These are phyloP conservation scores for Eidolon helvum DNA, from an alignment of 2,113 vertebrate species.

Conservation along the genomic window DNA sequence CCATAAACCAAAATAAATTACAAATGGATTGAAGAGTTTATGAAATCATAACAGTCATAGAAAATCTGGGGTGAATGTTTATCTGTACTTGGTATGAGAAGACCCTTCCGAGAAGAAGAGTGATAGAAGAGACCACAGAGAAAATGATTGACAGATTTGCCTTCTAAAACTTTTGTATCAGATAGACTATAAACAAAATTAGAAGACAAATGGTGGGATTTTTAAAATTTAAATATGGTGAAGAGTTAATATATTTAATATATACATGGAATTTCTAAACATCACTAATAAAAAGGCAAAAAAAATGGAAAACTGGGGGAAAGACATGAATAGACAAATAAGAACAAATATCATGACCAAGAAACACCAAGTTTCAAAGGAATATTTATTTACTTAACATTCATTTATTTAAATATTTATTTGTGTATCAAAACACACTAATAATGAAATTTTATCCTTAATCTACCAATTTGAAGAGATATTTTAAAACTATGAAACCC, in stretches of 20 bases:
- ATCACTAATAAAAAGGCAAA: neutral
- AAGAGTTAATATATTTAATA: neutral
- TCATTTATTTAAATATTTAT: neutral
- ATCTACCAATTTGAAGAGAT: neutral
- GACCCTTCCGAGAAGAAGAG: neutral
- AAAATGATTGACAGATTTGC: neutral
- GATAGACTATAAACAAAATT: neutral
- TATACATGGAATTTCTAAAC: neutral
- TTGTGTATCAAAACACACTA: neutral
- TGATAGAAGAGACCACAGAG: neutral
- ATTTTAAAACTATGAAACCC: neutral
- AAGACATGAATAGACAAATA: neutral
- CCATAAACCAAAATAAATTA: constrained; percentile 4
- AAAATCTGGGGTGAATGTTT: neutral
- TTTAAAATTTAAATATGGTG: neutral
- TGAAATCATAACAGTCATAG: neutral
- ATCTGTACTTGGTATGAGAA: neutral
- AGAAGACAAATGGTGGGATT: neutral
- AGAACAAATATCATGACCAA: neutral
- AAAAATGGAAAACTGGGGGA: neutral
- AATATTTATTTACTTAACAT: neutral
- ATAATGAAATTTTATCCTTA: neutral
- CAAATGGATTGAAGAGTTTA: neutral
- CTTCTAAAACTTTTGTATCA: neutral
- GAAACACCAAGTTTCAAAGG: neutral